Conservation (phyloP, 2,113 vertebrate genomes). For the Vicugna pacos region DNA sequence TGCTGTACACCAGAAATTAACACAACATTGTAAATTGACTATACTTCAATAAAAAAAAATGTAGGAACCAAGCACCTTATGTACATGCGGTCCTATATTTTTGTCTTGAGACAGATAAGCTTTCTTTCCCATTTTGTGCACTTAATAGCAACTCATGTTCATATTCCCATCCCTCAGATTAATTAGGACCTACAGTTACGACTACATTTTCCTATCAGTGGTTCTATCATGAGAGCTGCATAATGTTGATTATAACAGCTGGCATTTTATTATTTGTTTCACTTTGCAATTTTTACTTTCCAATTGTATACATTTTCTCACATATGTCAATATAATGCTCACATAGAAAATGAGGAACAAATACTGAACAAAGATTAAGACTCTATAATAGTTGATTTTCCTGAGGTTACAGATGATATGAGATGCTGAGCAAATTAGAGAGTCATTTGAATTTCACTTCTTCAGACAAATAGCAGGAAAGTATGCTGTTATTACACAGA, state of each 20-base stretch:
- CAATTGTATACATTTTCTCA: constrained; percentile 57
- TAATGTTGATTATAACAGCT: constrained; percentile 70
- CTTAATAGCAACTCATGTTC: neutral
- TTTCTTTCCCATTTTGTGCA: neutral
- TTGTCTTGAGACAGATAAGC: neutral
- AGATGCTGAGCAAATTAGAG: neutral
- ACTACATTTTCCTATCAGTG: constrained; percentile 12
- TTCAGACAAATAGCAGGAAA: neutral
- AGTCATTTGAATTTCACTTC: neutral
- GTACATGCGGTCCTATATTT: neutral
- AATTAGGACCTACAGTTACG: constrained; percentile 67
- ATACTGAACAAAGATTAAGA: constrained; percentile 47
- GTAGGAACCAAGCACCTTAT: neutral
- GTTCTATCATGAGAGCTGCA: neutral
- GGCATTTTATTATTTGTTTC: constrained; percentile 72
- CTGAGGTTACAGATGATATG: neutral
- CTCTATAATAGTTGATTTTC: neutral
- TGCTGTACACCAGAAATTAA: no score
- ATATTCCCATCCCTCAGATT: constrained; percentile 45
- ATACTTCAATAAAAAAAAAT: no score
- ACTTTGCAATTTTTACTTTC: constrained; percentile 70
- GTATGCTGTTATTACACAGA: neutral
- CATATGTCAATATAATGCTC: constrained; percentile 39
- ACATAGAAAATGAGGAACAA: constrained; percentile 23
- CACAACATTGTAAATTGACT: no score